Percentiles rank a stretch among this genome's conserved stretches.
phyloP scores from a whole-genome alignment of 2,113 vertebrate species.

The Phalacrocorax pelagicus region DNA sequence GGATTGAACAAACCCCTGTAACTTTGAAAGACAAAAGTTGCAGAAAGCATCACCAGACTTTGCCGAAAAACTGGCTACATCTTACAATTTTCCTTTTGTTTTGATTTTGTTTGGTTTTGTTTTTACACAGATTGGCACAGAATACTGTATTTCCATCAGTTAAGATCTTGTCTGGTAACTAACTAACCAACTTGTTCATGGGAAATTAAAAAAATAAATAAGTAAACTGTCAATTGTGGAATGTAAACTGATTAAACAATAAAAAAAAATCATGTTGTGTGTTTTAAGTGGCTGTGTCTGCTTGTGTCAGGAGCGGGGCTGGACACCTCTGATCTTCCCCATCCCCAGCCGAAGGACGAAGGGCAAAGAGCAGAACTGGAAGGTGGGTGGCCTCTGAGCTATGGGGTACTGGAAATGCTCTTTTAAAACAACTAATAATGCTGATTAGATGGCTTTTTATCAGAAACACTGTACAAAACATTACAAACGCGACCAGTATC shows the following conservation, averaged over 20 bases:
- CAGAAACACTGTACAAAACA: not conserved
- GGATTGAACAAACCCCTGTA: slow-evolving; percentile 37
- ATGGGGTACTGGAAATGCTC: not conserved
- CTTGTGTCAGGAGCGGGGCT: not conserved
- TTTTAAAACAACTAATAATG: not conserved
- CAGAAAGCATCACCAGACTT: slow-evolving; percentile 64
- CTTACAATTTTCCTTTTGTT: slow-evolving; percentile 63
- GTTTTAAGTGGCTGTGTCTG: slow-evolving; percentile 71
- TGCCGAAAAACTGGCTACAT: slow-evolving; percentile 57
- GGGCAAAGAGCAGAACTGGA: not conserved
- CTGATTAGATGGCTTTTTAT: not conserved
- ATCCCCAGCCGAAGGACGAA: not conserved
- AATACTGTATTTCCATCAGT: slow-evolving; percentile 75
- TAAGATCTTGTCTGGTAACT: slow-evolving; percentile 78
- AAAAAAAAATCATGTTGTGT: slow-evolving; percentile 81
- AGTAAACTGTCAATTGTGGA: slow-evolving; percentile 83
- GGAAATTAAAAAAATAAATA: slow-evolving; percentile 73
- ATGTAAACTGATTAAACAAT: slow-evolving; percentile 86
- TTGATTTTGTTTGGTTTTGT: slow-evolving; percentile 3
- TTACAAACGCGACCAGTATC: not conserved
- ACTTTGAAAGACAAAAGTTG: slow-evolving; percentile 44
- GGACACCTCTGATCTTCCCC: not conserved
- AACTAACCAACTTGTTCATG: slow-evolving; percentile 81
- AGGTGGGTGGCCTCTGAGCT: not conserved
- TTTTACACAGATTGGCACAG: slow-evolving; percentile 71